Evolutionary conservation across 2,888 invertebrate genomes (phyloP).

Genomic region (Drymonia ruficornis): DNA sequence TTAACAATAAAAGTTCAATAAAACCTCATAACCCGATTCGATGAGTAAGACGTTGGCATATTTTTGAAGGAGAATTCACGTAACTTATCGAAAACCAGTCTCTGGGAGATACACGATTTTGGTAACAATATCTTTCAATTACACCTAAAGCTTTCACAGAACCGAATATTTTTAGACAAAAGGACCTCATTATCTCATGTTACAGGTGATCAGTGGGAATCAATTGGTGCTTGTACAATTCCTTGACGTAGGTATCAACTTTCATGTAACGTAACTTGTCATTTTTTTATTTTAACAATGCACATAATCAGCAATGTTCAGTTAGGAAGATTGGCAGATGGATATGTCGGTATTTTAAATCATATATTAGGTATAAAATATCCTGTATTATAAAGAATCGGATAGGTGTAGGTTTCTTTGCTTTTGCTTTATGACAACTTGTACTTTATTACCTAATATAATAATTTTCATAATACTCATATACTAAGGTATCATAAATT

Average conservation of each 20-base stretch:
- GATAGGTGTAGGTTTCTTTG: too few species aligned
- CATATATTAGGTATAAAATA: neutral
- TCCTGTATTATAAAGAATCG: too few species aligned
- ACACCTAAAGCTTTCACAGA: neutral
- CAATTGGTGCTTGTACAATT: neutral
- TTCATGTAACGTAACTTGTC: neutral
- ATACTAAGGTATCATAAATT: too few species aligned
- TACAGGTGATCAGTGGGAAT: too few species aligned
- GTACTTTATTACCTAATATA: too few species aligned
- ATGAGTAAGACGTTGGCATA: neutral
- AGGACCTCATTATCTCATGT: neutral
- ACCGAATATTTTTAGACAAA: neutral
- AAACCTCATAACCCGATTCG: neutral
- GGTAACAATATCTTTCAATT: conserved; percentile 6
- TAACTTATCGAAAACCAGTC: conserved; percentile 12
- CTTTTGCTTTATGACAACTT: too few species aligned
- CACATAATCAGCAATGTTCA: neutral
- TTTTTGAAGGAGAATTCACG: conserved; percentile 11
- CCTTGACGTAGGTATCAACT: neutral
- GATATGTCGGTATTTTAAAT: neutral
- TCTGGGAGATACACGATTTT: conserved; percentile 21
- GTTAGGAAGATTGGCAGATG: neutral
- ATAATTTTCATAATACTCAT: too few species aligned
- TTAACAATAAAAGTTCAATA: neutral
- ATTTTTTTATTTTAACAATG: neutral